These are phyloP conservation scores for Melipona beecheii DNA, from an alignment of 2,888 invertebrate species.

Conservation along the genomic window DNA sequence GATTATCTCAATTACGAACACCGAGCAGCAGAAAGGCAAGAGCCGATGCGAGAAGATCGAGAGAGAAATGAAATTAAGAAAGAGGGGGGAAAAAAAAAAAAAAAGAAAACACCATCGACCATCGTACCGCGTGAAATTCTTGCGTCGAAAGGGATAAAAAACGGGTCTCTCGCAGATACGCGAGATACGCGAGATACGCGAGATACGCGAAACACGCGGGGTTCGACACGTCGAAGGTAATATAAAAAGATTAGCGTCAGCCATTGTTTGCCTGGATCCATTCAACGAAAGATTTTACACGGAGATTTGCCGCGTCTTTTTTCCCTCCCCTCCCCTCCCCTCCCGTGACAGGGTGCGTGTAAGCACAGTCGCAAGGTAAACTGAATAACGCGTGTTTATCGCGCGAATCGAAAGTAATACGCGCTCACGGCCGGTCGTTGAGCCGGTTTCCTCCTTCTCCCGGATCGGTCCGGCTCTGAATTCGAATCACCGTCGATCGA, in stretches of 20 bases:
- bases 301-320: neutral
- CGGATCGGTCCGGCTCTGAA: neutral
- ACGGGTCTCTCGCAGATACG: neutral
- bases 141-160: neutral
- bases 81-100: no score
- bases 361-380: constrained; percentile 1
- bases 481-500: neutral
- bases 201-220: neutral
- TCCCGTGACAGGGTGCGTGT: neutral
- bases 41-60: no score
- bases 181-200: no score
- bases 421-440: neutral
- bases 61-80: no score
- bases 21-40: no score
- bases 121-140: neutral
- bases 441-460: neutral
- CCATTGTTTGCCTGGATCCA: neutral
- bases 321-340: no score
- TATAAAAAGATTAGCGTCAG: constrained; percentile 15
- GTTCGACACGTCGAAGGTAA: neutral
- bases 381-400: constrained; percentile 23
- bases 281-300: constrained; percentile 6
- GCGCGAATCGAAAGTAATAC: constrained; percentile 20
- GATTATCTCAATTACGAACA: no score
- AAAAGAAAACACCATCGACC: neutral